Percentiles rank a stretch among this genome's conserved stretches.
Conservation (phyloP, 1,140 invertebrate genomes). For the Drosophila malerkotliana region DNA sequence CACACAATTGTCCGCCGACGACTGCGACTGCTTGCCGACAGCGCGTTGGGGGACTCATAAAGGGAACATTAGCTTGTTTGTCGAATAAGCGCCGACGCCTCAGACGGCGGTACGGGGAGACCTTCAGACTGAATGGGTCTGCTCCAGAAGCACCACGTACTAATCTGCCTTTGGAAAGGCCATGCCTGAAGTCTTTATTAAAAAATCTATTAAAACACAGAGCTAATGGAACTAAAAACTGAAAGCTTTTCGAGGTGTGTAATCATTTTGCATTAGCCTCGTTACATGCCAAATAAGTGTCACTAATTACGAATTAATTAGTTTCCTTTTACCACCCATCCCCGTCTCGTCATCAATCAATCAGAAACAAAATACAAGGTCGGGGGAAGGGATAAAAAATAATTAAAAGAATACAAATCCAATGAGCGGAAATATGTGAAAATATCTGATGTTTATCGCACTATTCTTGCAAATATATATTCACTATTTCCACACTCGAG, state of each 20-base stretch:
- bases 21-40: slow-evolving; percentile 44
- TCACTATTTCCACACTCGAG: background rate
- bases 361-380: background rate
- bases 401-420: background rate
- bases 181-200: background rate
- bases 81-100: slow-evolving; percentile 80
- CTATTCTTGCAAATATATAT: background rate
- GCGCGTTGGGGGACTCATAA: slow-evolving; percentile 65
- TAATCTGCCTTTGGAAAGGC: too few species aligned
- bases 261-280: slow-evolving; percentile 45
- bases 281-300: slow-evolving; percentile 65
- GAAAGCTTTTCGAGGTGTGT: background rate
- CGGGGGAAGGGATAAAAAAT: background rate
- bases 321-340: slow-evolving; percentile 34
- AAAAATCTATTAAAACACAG: too few species aligned
- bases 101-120: slow-evolving; percentile 9
- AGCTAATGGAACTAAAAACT: background rate
- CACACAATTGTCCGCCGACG: slow-evolving; percentile 72
- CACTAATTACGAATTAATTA: slow-evolving; percentile 74
- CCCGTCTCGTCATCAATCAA: slow-evolving; percentile 62
- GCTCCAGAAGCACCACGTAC: too few species aligned
- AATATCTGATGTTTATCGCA: background rate
- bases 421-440: background rate
- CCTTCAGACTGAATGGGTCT: background rate
- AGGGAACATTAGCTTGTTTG: slow-evolving; percentile 79